Evolutionary conservation across 2,797 vertebrate species (phyloP).

Genomic region (Arnoldichthys spilopterus): DNA sequence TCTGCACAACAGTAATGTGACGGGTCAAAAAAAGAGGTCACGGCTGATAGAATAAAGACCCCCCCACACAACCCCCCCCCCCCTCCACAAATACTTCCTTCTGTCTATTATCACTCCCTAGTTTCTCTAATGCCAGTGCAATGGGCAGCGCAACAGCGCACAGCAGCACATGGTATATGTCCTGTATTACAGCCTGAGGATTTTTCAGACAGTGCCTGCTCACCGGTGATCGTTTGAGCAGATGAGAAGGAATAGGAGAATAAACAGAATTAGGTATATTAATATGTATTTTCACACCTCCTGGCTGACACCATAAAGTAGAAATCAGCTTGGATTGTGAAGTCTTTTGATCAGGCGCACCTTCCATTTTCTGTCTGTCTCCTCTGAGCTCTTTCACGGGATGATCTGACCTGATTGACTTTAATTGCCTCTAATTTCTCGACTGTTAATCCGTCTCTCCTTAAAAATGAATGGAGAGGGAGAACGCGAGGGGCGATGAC

Average conservation of each 20-base stretch:
- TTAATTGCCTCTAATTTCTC: constrained; percentile 55
- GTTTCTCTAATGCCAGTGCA: constrained; percentile 52
- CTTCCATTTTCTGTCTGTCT: constrained; percentile 22
- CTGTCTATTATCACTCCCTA: constrained; percentile 66
- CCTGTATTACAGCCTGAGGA: too few relatives aligned
- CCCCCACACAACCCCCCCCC: neutral
- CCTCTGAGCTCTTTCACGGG: constrained; percentile 10
- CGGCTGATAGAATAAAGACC: constrained; percentile 62
- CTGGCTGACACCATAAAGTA: constrained; percentile 50
- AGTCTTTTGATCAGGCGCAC: constrained; percentile 47
- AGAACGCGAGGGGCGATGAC: neutral
- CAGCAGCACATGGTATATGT: neutral
- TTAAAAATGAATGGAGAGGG: constrained; percentile 32
- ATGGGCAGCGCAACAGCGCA: neutral
- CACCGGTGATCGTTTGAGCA: neutral
- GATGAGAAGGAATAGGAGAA: constrained; percentile 5
- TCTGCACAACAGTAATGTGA: constrained; percentile 77
- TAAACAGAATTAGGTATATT: constrained; percentile 36
- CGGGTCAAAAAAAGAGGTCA: constrained; percentile 80
- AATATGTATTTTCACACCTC: constrained; percentile 43
- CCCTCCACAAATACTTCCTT: neutral
- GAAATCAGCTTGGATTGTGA: constrained; percentile 43
- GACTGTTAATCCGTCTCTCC: constrained; percentile 31
- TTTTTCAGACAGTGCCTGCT: too few relatives aligned
- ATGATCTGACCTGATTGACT: constrained; percentile 46